Evolutionary conservation across 2,797 vertebrate genomes (phyloP).

Genomic region (Takifugu ocellatus): DNA sequence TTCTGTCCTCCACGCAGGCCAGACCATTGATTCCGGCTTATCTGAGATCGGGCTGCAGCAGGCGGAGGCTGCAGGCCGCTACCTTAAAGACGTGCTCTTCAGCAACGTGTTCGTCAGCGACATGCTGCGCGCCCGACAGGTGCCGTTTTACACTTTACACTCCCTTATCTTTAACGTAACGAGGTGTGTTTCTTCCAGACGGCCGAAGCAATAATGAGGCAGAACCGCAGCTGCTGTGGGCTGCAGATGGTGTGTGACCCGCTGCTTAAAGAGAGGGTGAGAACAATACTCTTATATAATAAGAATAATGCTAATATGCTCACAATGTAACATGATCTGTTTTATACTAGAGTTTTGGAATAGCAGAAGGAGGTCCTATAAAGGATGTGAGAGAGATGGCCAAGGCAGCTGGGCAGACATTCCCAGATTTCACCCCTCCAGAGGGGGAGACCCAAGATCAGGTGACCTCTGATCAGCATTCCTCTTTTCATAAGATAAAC

Average conservation of each 20-base stretch:
- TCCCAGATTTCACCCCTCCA: constrained; percentile 83
- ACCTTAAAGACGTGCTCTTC: constrained; percentile 81
- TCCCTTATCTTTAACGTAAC: not conserved
- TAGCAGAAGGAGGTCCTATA: constrained; percentile 80
- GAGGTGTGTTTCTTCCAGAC: constrained; percentile 75
- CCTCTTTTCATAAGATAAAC: not conserved
- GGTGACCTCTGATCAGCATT: constrained; percentile 59
- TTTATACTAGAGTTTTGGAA: constrained; percentile 82
- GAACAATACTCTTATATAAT: constrained; percentile 23
- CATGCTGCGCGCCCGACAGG: constrained; percentile 85
- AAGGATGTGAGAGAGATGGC: constrained; percentile 84
- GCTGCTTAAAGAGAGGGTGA: constrained; percentile 87
- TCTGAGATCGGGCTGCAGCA: constrained; percentile 84
- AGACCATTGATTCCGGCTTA: constrained; percentile 82
- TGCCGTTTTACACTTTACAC: constrained; percentile 22
- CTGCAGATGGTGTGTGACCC: constrained; percentile 75
- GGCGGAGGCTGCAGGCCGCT: constrained; percentile 81
- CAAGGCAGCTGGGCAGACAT: constrained; percentile 76
- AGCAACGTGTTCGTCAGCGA: constrained; percentile 86
- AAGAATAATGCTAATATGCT: not conserved
- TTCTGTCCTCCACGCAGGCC: constrained; percentile 69
- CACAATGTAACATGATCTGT: not conserved
- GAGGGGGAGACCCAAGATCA: constrained; percentile 86
- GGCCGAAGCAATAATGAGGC: constrained; percentile 78
- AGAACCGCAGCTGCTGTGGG: constrained; percentile 76